Base-by-base conservation (phyloP, 2,888 invertebrate species). In the Acanthosoma haemorrhoidale region DNA sequence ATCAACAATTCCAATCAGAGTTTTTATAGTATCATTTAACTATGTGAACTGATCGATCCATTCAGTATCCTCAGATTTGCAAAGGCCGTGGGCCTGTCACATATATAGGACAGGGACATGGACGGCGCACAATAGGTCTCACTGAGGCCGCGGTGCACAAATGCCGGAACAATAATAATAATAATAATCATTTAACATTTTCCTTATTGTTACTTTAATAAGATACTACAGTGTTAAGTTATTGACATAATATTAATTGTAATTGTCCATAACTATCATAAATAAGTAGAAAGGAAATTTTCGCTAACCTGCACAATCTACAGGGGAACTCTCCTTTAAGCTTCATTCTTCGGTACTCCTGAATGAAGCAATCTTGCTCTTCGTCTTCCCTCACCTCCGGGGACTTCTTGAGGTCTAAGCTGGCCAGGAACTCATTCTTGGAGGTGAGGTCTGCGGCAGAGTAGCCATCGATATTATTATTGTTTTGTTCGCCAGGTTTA, bases 241-340 rank as follows among this genome's bases (percentile, higher is more conserved):
- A n/a, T n/a, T n/a, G n/a, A n/a, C n/a, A n/a, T n/a, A n/a, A n/a
- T 18, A 21, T 18, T 21, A 43, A 21, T 43, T 43, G 9, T 11
- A 43, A 21, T 5, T 1, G 4, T 25, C n/a, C 13, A n/a, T 51
- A 3, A 9, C 16, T 32, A 59, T 8, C 6, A 11, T 31, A 15
- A 59, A 15, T 31, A 32, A 15, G 31, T 32, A 2, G 13, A 32
- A 36, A 38, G 34, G 16, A 61, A 61, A 18, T 11, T 61, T 4
- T n/a, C 18, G 9, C 3, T 11, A n/a, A 63, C 63, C 63, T 63
- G 63, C 63, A 63, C n/a, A 94, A 82, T 72, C 93, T 85, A 79
- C 96, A 96, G 0, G 94, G 92, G 77, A 94, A 94, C 78, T 93
- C 92, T 0, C 94, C 93, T 38, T 92, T 88, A 59, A 92, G 79